These are phyloP conservation scores for Calosoma granatense DNA, from an alignment of 1,140 invertebrate genomes.

Conservation along the genomic window DNA sequence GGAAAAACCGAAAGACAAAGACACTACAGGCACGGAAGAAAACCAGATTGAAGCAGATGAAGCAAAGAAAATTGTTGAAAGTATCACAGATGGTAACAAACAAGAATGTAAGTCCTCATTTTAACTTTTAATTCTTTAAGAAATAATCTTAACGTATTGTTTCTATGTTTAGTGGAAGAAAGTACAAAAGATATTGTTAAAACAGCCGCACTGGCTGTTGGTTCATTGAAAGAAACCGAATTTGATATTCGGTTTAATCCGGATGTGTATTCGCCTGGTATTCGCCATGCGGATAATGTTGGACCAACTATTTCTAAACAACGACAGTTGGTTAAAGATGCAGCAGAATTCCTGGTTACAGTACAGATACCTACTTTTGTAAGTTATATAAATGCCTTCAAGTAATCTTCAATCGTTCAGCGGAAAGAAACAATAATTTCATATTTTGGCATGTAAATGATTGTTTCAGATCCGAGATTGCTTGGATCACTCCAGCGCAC, in stretches of 20 bases:
- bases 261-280: conserved; percentile 92
- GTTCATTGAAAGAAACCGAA: conserved; percentile 86
- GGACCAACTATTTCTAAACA: conserved; percentile 66
- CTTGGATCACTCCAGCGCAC: conserved; percentile 80
- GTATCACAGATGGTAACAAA: conserved; percentile 76
- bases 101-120: conserved; percentile 52
- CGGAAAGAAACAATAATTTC: neutral
- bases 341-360: conserved; percentile 86
- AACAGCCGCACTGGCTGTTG: conserved; percentile 78
- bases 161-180: conserved; percentile 56
- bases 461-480: conserved; percentile 73
- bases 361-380: conserved; percentile 92
- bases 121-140: neutral
- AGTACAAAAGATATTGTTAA: conserved; percentile 82
- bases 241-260: conserved; percentile 98
- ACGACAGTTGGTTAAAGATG: conserved; percentile 83
- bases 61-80: conserved; percentile 87
- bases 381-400: too few relatives aligned
- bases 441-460: conserved; percentile 9
- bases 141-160: conserved; percentile 14
- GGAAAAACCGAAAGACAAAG: conserved; percentile 35
- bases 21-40: conserved; percentile 20
- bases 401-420: conserved; percentile 10
- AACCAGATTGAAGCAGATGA: conserved; percentile 63
- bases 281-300: conserved; percentile 66